Percentiles rank a stretch among this genome's conserved stretches.
Evolutionary conservation across 2,888 invertebrate genomes (phyloP).

Genomic region (Oxytorus armatus): DNA sequence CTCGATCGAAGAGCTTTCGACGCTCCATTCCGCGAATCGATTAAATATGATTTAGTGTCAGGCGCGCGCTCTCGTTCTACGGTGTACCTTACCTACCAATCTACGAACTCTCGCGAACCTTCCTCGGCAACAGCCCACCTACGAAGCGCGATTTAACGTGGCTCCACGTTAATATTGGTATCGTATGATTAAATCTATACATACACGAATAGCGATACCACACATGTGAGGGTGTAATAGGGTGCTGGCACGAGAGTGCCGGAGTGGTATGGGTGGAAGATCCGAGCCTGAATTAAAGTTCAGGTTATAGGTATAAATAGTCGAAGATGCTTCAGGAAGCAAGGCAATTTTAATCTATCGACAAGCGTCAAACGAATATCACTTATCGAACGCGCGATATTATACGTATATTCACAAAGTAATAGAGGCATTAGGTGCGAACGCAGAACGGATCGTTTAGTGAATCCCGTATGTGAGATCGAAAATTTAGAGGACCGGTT

Average conservation of each 20-base stretch:
- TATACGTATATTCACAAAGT: neutral
- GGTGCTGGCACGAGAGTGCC: neutral
- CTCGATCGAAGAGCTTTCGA: slow-evolving; percentile 56
- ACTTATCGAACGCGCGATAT: neutral
- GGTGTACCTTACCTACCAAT: slow-evolving; percentile 55
- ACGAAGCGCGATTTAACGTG: slow-evolving; percentile 44
- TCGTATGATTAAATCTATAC: neutral
- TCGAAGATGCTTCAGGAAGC: neutral
- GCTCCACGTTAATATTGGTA: slow-evolving; percentile 24
- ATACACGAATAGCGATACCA: neutral
- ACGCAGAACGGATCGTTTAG: neutral
- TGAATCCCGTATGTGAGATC: neutral
- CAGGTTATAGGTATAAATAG: slow-evolving; percentile 7
- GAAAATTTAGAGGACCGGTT: neutral
- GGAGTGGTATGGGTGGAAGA: neutral
- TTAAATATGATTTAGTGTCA: slow-evolving; percentile 73
- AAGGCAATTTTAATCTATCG: slow-evolving; percentile 75
- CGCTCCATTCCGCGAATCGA: slow-evolving; percentile 71
- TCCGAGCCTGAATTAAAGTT: slow-evolving; percentile 1
- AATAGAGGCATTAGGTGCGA: neutral
- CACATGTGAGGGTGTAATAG: neutral
- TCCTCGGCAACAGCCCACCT: slow-evolving; percentile 26
- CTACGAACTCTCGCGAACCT: slow-evolving; percentile 27
- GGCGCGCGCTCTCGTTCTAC: slow-evolving; percentile 40
- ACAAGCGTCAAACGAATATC: slow-evolving; percentile 69